phyloP scores from a whole-genome alignment of 2,888 invertebrate species.

The Seladonia tumulorum region DNA sequence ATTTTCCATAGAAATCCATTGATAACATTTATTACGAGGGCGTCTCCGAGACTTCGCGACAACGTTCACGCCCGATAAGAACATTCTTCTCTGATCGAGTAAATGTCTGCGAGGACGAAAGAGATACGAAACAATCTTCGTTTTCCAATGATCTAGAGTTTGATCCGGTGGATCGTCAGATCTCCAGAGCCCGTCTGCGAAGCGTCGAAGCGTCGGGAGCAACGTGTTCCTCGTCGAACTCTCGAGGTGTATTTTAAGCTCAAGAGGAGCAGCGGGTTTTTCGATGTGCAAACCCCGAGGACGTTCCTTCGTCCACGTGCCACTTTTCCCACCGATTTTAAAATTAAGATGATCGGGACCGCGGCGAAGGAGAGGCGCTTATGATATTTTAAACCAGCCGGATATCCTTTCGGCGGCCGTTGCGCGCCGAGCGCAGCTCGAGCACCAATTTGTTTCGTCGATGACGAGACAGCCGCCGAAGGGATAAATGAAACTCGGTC shows the following conservation, averaged over 20 bases:
- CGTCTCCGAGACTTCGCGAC: not conserved
- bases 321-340: constrained; percentile 1
- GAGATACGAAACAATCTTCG: not conserved
- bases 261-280: constrained; percentile 56
- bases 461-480: not conserved
- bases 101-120: not conserved
- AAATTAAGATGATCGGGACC: constrained; percentile 65
- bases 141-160: not conserved
- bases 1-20: not conserved
- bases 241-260: constrained; percentile 66
- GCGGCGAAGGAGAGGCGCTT: not conserved
- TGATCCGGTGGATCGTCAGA: not conserved
- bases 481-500: not conserved
- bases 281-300: constrained; percentile 38
- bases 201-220: constrained; percentile 44
- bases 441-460: not conserved
- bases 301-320: constrained; percentile 45
- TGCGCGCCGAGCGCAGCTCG: not conserved
- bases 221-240: constrained; percentile 58
- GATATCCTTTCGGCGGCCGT: not conserved
- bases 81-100: not conserved
- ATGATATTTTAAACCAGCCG: constrained; percentile 1
- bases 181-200: constrained; percentile 41
- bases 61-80: not conserved
- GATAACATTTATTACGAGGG: no score